Percentiles rank a stretch among this genome's conserved stretches.
phyloP scores from a whole-genome alignment of 1,140 invertebrate species.

The Drosophila melanica region DNA sequence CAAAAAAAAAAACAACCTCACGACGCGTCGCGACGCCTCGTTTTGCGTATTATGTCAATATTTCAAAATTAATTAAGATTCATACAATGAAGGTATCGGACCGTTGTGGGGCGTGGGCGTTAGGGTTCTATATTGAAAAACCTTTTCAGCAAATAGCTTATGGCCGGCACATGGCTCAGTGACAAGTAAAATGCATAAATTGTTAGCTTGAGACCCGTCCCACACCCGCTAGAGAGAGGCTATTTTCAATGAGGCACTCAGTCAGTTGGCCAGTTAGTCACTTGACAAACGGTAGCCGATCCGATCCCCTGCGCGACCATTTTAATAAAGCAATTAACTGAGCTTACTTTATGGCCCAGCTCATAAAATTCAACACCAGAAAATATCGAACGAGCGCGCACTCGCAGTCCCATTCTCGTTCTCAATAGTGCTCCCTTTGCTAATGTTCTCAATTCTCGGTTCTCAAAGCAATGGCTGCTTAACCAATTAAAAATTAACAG shows the following conservation, averaged over 20 bases:
- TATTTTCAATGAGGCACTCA: constrained; percentile 30
- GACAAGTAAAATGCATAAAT: constrained; percentile 56
- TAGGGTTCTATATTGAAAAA: constrained; percentile 39
- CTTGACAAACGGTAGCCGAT: constrained; percentile 22
- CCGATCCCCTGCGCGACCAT: constrained; percentile 60
- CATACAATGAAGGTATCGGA: constrained; percentile 36
- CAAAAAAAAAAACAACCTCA: constrained; percentile 14
- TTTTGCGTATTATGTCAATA: constrained; percentile 54
- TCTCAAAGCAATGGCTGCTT: constrained; percentile 64
- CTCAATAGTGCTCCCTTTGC: constrained; percentile 8
- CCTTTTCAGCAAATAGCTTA: constrained; percentile 25
- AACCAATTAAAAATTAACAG: constrained; percentile 77
- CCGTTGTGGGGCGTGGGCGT: neutral
- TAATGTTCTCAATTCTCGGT: neutral
- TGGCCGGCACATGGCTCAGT: constrained; percentile 20
- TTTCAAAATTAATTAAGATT: constrained; percentile 77
- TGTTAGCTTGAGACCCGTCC: constrained; percentile 22
- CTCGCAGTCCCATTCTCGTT: neutral
- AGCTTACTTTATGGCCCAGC: constrained; percentile 72
- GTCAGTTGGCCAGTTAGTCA: constrained; percentile 41
- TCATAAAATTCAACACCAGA: constrained; percentile 65
- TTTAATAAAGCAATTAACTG: constrained; percentile 77
- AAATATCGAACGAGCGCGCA: constrained; percentile 24
- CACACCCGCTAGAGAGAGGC: neutral
- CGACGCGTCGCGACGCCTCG: constrained; percentile 12